phyloP scores from a whole-genome alignment of 2,888 invertebrate species.

The Caenorhabditis imperialis region DNA sequence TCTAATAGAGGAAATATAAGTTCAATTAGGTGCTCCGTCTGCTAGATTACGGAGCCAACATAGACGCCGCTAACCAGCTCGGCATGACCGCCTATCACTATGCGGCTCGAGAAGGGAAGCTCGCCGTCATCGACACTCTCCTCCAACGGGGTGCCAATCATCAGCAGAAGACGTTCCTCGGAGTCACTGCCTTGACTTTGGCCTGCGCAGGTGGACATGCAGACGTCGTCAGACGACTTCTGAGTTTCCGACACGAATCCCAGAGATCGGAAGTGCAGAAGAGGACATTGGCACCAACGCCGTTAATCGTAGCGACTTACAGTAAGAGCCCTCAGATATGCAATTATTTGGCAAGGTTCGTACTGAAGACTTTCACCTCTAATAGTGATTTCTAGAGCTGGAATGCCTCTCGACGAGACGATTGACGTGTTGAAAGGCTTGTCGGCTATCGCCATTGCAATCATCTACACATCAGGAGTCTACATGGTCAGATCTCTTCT shows the following conservation, averaged over 20 bases:
- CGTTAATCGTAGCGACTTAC: slow-evolving; percentile 71
- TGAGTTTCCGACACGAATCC: slow-evolving; percentile 47
- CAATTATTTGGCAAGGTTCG: slow-evolving; percentile 49
- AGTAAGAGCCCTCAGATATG: slow-evolving; percentile 62
- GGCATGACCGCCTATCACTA: slow-evolving; percentile 74
- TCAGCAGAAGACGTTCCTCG: slow-evolving; percentile 59
- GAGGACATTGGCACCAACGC: slow-evolving; percentile 62
- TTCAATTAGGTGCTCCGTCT: slow-evolving; percentile 58
- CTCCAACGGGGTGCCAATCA: slow-evolving; percentile 70
- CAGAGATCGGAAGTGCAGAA: slow-evolving; percentile 3
- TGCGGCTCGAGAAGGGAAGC: slow-evolving; percentile 73
- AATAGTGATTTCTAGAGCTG: too few species aligned
- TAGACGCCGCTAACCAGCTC: slow-evolving; percentile 66
- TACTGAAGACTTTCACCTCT: too few species aligned
- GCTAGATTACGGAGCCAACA: slow-evolving; percentile 68
- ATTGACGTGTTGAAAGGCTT: slow-evolving; percentile 54
- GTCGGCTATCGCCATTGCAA: slow-evolving; percentile 58
- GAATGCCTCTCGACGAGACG: slow-evolving; percentile 54
- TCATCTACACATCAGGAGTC: slow-evolving; percentile 49
- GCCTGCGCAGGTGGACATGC: slow-evolving; percentile 66
- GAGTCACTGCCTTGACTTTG: slow-evolving; percentile 62
- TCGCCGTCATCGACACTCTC: slow-evolving; percentile 69
- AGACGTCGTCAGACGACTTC: slow-evolving; percentile 63
- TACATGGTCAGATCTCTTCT: slow-evolving; percentile 60
- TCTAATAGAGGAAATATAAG: not conserved